These are phyloP conservation scores for Limulus polyphemus DNA, from an alignment of 2,888 invertebrate species.

Conservation along the genomic window DNA sequence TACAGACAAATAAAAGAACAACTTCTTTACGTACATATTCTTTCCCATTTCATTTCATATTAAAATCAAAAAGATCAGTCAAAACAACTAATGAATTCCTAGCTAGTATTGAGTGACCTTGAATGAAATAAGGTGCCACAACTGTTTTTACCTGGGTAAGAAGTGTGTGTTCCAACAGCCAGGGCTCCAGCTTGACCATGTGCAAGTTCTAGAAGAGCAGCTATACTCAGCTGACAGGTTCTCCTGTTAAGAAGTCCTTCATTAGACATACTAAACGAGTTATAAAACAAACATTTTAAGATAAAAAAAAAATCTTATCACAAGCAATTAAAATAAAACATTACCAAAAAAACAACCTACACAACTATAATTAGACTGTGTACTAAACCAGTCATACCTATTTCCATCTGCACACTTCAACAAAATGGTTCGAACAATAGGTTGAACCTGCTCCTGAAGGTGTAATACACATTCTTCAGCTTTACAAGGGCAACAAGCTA, in stretches of 20 bases:
- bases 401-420: slow-evolving; percentile 40
- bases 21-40: no score
- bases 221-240: slow-evolving; percentile 38
- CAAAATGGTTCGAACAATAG: slow-evolving; percentile 37
- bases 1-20: no score
- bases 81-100: no score
- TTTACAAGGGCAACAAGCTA: slow-evolving; percentile 23
- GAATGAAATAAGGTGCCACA: no score
- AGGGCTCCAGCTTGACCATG: slow-evolving; percentile 39
- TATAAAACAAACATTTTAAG: no score
- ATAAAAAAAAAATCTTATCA: no score
- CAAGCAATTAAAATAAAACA: background rate
- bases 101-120: no score
- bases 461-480: slow-evolving; percentile 26
- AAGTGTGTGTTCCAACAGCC: slow-evolving; percentile 33
- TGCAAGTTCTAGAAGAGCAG: slow-evolving; percentile 38
- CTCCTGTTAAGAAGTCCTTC: slow-evolving; percentile 27
- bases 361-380: no score
- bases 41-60: no score
- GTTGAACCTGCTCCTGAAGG: slow-evolving; percentile 34
- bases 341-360: background rate
- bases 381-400: slow-evolving; percentile 28
- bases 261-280: background rate
- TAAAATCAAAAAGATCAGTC: no score
- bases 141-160: slow-evolving; percentile 6